Evolutionary conservation across 2,797 vertebrate genomes (phyloP).

Genomic region (Amblyraja radiata): DNA sequence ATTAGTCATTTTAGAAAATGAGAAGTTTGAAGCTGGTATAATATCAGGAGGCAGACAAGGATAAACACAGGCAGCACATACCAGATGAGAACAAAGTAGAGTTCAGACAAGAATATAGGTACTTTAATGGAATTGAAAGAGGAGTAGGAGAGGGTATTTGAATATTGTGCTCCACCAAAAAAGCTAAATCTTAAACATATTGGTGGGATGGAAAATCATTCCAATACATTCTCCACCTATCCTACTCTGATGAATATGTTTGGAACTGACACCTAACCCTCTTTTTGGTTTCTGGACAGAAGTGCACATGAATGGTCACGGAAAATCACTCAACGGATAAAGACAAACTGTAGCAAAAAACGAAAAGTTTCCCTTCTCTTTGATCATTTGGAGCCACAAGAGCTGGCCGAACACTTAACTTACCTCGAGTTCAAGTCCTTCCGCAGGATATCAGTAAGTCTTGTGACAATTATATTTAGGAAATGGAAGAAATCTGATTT

Average conservation of each 20-base stretch:
- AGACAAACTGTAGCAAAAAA: constrained; percentile 83
- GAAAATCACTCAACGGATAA: constrained; percentile 88
- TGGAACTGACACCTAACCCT: background rate
- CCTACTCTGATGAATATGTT: background rate
- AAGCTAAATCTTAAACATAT: background rate
- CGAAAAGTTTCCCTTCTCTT: constrained; percentile 89
- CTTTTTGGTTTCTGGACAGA: constrained; percentile 51
- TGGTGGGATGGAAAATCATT: too few species aligned
- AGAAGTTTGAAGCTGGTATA: background rate
- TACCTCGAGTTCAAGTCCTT: constrained; percentile 91
- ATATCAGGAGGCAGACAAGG: too few species aligned
- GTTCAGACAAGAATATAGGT: background rate
- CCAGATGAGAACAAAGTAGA: background rate
- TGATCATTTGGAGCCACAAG: constrained; percentile 84
- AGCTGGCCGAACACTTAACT: constrained; percentile 83
- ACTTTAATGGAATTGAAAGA: background rate
- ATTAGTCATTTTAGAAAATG: background rate
- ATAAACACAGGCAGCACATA: background rate
- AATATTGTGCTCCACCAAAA: background rate
- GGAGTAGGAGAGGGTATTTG: background rate
- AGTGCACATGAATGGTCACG: constrained; percentile 87
- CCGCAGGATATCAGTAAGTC: constrained; percentile 82
- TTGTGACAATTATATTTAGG: too few species aligned
- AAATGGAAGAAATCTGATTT: background rate
- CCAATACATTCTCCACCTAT: too few species aligned